Percentiles rank a stretch among this genome's conserved stretches.
phyloP scores from a whole-genome alignment of 2,113 vertebrate genomes.

The Pitta sordida region DNA sequence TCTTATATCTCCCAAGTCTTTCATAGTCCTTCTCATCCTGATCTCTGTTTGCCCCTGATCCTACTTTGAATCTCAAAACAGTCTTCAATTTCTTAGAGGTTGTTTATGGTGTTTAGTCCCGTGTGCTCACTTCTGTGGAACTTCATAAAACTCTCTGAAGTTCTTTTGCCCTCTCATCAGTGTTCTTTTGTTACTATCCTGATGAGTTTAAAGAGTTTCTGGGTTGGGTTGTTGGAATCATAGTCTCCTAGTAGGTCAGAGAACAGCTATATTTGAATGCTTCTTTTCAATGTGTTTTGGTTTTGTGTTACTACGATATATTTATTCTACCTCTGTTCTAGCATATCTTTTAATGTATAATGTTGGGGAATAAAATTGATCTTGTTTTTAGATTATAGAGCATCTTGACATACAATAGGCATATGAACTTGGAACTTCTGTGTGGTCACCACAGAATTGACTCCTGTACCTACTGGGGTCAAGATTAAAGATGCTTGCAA shows the following conservation, averaged over 20 bases:
- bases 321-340: not conserved
- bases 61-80: not conserved
- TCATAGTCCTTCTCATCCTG: not conserved
- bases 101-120: not conserved
- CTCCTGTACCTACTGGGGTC: not conserved
- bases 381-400: not conserved
- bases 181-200: not conserved
- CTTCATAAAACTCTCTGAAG: not conserved
- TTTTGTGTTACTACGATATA: not conserved
- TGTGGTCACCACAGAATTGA: not conserved
- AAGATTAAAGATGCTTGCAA: not conserved
- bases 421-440: not conserved
- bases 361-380: rapidly evolving
- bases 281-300: not conserved
- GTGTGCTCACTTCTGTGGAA: not conserved
- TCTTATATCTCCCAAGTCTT: not conserved
- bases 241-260: not conserved
- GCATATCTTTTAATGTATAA: not conserved
- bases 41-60: not conserved
- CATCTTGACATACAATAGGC: not conserved
- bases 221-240: not conserved
- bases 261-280: not conserved
- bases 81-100: not conserved
- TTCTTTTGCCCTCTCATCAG: not conserved
- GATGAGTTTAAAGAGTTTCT: not conserved